Conservation (phyloP, 2,888 invertebrate genomes). For the Adineta ricciae region DNA sequence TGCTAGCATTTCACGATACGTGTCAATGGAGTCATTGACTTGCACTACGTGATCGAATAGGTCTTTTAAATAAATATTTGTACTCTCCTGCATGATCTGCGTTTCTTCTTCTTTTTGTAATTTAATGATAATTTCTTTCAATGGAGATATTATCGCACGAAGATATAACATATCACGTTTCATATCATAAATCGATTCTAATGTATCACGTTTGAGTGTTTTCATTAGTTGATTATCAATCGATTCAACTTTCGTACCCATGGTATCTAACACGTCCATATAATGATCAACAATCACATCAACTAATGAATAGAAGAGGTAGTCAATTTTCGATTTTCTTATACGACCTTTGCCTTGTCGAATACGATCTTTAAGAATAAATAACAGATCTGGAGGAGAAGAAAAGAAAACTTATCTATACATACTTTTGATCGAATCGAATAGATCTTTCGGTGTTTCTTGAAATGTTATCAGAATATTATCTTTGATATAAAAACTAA, state of each 20-base stretch:
- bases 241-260: conserved; percentile 13
- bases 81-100: conserved; percentile 20
- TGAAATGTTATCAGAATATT: conserved; percentile 4
- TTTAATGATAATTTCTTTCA: conserved; percentile 17
- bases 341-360: conserved; percentile 22
- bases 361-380: neutral
- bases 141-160: conserved; percentile 11
- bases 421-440: conserved; percentile 16
- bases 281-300: conserved; percentile 22
- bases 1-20: conserved; percentile 18
- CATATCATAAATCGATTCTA: conserved; percentile 19
- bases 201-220: conserved; percentile 21
- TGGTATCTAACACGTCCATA: conserved; percentile 19
- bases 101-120: conserved; percentile 22
- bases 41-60: conserved; percentile 18
- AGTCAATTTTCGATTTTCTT: conserved; percentile 2
- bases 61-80: conserved; percentile 21
- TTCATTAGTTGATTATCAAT: conserved; percentile 22
- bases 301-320: conserved; percentile 1
- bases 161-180: conserved; percentile 14
- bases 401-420: neutral
- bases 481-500: conserved; percentile 16
- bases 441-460: conserved; percentile 7
- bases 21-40: conserved; percentile 13
- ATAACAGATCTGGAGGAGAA: too few relatives aligned